A percentile compares a stretch with the other conserved stretches of the same genome.
phyloP scores from a whole-genome alignment of 2,797 vertebrate species.

The Helostoma temminkii region DNA sequence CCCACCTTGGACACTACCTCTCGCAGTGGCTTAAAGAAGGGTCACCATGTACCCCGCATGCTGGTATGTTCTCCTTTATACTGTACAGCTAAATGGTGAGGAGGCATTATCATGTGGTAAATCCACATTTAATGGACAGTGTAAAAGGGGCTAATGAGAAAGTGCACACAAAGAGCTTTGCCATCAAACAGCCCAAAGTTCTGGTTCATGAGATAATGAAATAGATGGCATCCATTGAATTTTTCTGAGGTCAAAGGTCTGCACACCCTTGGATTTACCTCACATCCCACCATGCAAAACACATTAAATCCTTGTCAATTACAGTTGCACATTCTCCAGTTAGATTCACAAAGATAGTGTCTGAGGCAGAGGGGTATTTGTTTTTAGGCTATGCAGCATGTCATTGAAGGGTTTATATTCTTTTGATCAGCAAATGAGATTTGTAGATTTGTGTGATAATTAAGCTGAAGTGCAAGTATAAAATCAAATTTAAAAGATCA shows the following conservation, averaged over 20 bases:
- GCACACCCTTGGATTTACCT: not conserved
- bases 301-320: constrained; percentile 4
- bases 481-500: constrained; percentile 8
- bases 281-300: constrained; percentile 1
- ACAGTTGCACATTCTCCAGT: constrained; percentile 2
- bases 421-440: constrained; percentile 41
- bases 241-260: constrained; percentile 2
- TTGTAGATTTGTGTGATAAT: constrained; percentile 26
- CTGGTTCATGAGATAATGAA: not conserved
- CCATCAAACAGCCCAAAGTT: constrained; percentile 11
- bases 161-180: constrained; percentile 4
- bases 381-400: constrained; percentile 5
- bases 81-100: no score
- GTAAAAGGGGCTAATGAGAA: no score
- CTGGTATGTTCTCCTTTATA: no score
- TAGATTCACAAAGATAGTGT: constrained; percentile 10
- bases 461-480: constrained; percentile 15
- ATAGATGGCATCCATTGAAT: constrained; percentile 2
- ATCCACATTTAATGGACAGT: no score
- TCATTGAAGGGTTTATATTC: constrained; percentile 20
- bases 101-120: no score
- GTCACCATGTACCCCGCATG: no score
- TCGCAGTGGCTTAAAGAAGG: no score
- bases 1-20: no score
- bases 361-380: constrained; percentile 18